These are phyloP conservation scores for Atherix ibis DNA, from an alignment of 2,888 invertebrate species.

Conservation along the genomic window DNA sequence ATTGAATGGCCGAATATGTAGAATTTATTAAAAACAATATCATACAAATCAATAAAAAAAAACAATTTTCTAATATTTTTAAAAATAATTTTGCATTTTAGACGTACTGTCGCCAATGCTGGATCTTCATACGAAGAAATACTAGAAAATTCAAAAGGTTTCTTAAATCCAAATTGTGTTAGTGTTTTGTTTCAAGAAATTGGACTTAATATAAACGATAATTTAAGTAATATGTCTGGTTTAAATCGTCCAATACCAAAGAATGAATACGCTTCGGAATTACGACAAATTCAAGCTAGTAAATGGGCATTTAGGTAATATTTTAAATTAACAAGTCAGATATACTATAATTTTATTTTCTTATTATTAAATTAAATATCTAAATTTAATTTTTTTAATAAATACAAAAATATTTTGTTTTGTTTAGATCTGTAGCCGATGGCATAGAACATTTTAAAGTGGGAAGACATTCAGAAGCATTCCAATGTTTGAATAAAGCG, in stretches of 20 bases:
- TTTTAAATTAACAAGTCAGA: conserved; percentile 1
- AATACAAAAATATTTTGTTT: conserved; percentile 1
- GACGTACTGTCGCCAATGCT: conserved; percentile 56
- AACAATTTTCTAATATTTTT: too few species aligned
- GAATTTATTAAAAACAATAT: too few species aligned
- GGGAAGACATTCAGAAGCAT: conserved; percentile 83
- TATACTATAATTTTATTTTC: too few species aligned
- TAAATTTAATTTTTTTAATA: background rate
- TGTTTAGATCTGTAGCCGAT: conserved; percentile 73
- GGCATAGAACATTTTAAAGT: conserved; percentile 91
- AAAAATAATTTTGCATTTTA: too few species aligned
- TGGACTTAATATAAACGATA: conserved; percentile 22
- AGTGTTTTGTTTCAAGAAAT: conserved; percentile 67
- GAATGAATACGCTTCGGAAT: conserved; percentile 65
- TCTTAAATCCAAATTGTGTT: conserved; percentile 80
- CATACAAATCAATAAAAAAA: too few species aligned
- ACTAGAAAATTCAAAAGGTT: conserved; percentile 67
- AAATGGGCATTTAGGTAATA: conserved; percentile 73
- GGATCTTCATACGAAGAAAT: conserved; percentile 65
- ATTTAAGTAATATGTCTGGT: conserved; percentile 22
- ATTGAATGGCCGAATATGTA: too few species aligned
- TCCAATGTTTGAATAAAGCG: conserved; percentile 87
- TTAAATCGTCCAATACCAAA: conserved; percentile 58
- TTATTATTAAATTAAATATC: background rate
- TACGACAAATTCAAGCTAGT: conserved; percentile 79